These are phyloP conservation scores for Aulostomus chinensis DNA, from an alignment of 2,797 vertebrate species.

Conservation along the genomic window DNA sequence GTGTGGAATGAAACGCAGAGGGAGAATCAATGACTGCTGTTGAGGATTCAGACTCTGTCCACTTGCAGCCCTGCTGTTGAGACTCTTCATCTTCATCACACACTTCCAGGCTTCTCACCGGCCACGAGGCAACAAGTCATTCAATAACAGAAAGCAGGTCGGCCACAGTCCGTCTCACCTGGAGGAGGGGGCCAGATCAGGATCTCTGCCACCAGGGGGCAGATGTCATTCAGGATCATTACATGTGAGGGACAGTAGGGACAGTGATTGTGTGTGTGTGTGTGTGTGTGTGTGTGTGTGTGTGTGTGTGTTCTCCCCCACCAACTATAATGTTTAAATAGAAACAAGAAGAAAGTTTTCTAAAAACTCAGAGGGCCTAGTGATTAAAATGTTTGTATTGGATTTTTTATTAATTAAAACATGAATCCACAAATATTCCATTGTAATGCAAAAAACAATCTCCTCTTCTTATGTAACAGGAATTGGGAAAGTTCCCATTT, in stretches of 20 bases:
- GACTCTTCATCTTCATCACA: constrained; percentile 32
- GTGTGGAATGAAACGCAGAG: not conserved
- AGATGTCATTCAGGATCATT: constrained; percentile 62
- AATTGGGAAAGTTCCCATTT: too few species aligned
- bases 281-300: too few species aligned
- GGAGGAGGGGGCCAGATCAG: constrained; percentile 38
- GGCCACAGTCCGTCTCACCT: constrained; percentile 15
- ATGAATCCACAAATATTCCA: too few species aligned
- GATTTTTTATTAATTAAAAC: too few species aligned
- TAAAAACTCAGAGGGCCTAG: too few species aligned
- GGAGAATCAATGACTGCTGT: not conserved
- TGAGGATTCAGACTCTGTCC: not conserved
- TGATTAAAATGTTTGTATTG: too few species aligned
- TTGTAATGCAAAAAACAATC: too few species aligned
- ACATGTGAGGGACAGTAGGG: constrained; percentile 20
- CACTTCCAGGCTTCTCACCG: constrained; percentile 38
- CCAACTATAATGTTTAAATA: not conserved
- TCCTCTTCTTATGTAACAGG: constrained; percentile 21
- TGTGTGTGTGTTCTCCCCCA: too few species aligned
- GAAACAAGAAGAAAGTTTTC: too few species aligned
- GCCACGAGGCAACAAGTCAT: constrained; percentile 32
- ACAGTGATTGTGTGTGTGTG: constrained; percentile 14
- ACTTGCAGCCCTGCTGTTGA: constrained; percentile 10
- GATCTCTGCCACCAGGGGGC: constrained; percentile 72
- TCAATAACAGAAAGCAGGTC: not conserved